These are phyloP conservation scores for Platycheirus albimanus DNA, from an alignment of 2,888 invertebrate genomes.

Conservation along the genomic window DNA sequence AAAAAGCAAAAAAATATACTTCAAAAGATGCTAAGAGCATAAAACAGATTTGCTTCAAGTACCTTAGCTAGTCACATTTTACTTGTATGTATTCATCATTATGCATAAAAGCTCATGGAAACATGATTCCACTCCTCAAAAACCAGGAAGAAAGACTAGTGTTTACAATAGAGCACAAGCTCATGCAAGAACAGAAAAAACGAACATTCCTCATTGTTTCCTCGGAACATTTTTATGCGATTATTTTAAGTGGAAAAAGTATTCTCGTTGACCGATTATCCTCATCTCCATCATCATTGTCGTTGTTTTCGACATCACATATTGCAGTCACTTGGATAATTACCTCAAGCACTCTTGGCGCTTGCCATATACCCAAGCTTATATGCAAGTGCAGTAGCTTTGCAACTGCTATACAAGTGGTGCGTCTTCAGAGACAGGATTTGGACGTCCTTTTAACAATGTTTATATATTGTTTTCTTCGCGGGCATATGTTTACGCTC, in stretches of 20 bases:
- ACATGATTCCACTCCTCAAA: background rate
- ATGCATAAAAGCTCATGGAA: background rate
- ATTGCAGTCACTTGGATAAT: slow-evolving; percentile 55
- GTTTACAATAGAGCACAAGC: slow-evolving; percentile 2
- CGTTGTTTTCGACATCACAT: slow-evolving; percentile 44
- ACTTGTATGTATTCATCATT: slow-evolving; percentile 9
- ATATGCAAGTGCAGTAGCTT: too few relatives aligned
- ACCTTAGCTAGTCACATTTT: slow-evolving; percentile 18
- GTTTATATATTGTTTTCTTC: slow-evolving; percentile 14
- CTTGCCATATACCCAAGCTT: slow-evolving; percentile 1
- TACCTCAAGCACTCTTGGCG: slow-evolving; percentile 25
- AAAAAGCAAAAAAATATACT: background rate
- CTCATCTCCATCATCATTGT: slow-evolving; percentile 15
- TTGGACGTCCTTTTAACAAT: slow-evolving; percentile 27
- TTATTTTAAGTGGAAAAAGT: slow-evolving; percentile 52
- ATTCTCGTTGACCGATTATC: slow-evolving; percentile 60
- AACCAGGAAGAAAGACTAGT: slow-evolving; percentile 33
- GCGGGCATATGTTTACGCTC: slow-evolving; percentile 52
- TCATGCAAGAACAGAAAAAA: slow-evolving; percentile 1
- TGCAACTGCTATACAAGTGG: background rate
- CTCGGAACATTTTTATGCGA: slow-evolving; percentile 28
- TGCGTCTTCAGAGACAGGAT: slow-evolving; percentile 1
- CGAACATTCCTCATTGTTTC: slow-evolving; percentile 20
- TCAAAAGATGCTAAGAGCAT: slow-evolving; percentile 25
- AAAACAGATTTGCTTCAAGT: slow-evolving; percentile 22